Evolutionary conservation across 1,140 invertebrate genomes (phyloP).

Genomic region (Aphidius ervi): DNA sequence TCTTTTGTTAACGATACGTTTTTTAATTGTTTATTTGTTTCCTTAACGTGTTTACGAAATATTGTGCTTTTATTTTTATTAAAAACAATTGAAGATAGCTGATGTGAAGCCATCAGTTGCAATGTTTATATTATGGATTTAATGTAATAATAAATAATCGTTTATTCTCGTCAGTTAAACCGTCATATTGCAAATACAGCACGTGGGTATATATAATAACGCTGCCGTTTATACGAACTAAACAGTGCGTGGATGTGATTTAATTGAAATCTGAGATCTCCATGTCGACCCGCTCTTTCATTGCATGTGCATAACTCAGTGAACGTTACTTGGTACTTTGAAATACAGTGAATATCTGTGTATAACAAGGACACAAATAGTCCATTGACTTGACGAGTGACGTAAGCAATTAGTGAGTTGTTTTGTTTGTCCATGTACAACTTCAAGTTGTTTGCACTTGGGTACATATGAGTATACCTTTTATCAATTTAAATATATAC

Average conservation of each 20-base stretch:
- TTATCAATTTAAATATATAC: neutral
- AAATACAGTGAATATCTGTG: neutral
- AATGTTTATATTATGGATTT: too few relatives aligned
- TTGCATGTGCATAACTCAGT: constrained; percentile 21
- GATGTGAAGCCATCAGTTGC: too few relatives aligned
- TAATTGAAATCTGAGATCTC: constrained; percentile 29
- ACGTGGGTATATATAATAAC: neutral
- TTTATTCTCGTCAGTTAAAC: constrained; percentile 14
- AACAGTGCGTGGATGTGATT: constrained; percentile 30
- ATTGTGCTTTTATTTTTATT: too few relatives aligned
- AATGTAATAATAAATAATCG: constrained; percentile 11
- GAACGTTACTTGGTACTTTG: constrained; percentile 6
- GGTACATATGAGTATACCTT: constrained; percentile 23
- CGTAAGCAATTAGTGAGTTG: constrained; percentile 51
- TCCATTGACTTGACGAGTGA: constrained; percentile 39
- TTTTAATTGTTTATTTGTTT: too few relatives aligned
- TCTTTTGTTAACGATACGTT: too few relatives aligned
- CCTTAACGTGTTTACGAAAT: too few relatives aligned
- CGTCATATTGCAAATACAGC: constrained; percentile 15
- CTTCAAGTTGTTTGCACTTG: constrained; percentile 45
- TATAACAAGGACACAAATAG: constrained; percentile 18
- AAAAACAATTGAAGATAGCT: too few relatives aligned
- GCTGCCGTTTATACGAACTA: constrained; percentile 25
- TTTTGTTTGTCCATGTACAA: constrained; percentile 48
- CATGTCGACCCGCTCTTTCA: constrained; percentile 18